Conservation (phyloP, 30 jellyfish, hydroid and myxozoan genomes). For the Turritopsis rubra region DNA sequence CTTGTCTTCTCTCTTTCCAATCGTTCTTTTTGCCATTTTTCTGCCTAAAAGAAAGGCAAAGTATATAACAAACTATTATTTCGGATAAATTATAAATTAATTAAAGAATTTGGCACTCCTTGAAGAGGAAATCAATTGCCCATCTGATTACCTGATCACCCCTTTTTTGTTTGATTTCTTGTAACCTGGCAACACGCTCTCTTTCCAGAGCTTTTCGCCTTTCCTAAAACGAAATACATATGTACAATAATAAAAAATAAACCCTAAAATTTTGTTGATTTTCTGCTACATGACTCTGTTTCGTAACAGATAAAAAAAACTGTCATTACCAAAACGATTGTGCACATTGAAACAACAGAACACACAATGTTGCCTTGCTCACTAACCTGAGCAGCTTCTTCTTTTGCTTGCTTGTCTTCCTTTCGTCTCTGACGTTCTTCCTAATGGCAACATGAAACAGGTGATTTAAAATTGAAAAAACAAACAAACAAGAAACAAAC, state of each 20-base stretch:
- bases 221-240: constrained; percentile 33
- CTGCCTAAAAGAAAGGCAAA: constrained; percentile 40
- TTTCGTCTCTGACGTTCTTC: constrained; percentile 87
- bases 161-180: constrained; percentile 67
- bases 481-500: too few species aligned
- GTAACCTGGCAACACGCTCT: constrained; percentile 69
- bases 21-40: constrained; percentile 68
- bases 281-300: too few species aligned
- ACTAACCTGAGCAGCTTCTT: constrained; percentile 99
- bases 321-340: too few species aligned
- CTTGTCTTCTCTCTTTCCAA: constrained; percentile 74
- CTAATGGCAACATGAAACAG: too few species aligned
- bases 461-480: too few species aligned
- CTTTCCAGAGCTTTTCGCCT: constrained; percentile 77
- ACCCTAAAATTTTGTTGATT: too few species aligned
- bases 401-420: constrained; percentile 87
- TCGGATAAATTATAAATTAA: too few species aligned
- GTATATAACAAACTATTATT: neutral
- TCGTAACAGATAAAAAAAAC: too few species aligned
- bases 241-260: neutral
- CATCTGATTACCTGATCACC: constrained; percentile 58
- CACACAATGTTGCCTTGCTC: too few species aligned
- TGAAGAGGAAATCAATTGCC: neutral
- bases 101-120: neutral
- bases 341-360: too few species aligned